Evolutionary conservation across 2,888 invertebrate genomes (phyloP), one percentile per base, ranked within the genome.

Genomic region (Thymelicus acteon): DNA sequence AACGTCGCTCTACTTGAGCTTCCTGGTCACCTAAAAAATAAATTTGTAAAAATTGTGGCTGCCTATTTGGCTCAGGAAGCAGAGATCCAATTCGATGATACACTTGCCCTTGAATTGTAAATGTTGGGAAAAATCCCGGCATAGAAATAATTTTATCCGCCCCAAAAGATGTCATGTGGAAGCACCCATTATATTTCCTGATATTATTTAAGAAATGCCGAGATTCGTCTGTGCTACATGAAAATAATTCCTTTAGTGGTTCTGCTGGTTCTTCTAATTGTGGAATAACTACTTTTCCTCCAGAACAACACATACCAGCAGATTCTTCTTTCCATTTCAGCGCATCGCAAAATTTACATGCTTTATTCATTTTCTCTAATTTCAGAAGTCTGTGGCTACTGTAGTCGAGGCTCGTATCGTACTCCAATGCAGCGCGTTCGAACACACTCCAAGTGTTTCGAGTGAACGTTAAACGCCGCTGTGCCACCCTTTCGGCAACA

Each of bases 301-400:
- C n/a, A n/a, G n/a, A n/a, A n/a, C n/a, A n/a, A n/a, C n/a, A n/a
- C n/a, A n/a, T 75, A 44, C 76, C 75, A 60, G 74, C 54, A 60
- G 74, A 31, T 76, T 79, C 77, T 47, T 76, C 77, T 60, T 75
- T 79, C 74, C 74, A 78, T 69, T 78, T 78, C 39, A 76, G 65
- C 62, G 77, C 76, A 54, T 67, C 71, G 67, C 76, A 78, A 74
- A 71, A 73, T 72, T 48, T 72, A 62, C 75, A 76, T 47, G 57
- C 73, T 57, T 72, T 72, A 60, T 67, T 65, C 75, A 77, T 76
- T 40, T 57, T 57, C 40, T 71, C 73, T 67, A 75, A 73, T 75
- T 77, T 77, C 71, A 75, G 73, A 74, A 74, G 76, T 68, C 73
- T 76, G 74, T 76, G 76, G 71, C 66, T 75, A 72, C 73, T 74